Conservation (phyloP, 2,113 vertebrate species). For the Anhinga anhinga region DNA sequence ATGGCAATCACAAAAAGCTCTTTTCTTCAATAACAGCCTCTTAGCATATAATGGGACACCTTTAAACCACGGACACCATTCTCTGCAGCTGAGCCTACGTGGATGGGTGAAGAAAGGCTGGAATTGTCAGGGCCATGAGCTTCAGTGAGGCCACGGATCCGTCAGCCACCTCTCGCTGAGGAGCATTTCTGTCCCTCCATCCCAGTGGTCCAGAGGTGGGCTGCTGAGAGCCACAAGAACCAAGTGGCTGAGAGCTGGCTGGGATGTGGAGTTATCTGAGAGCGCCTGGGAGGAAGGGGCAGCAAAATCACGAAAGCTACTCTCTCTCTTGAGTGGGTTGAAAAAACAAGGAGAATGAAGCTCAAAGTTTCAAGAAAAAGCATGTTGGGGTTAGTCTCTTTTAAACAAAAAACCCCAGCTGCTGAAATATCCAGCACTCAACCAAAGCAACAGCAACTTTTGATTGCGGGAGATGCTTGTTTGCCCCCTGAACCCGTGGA, state of each 20-base stretch:
- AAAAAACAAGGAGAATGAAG: neutral
- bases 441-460: neutral
- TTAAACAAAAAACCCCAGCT: neutral
- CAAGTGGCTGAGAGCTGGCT: neutral
- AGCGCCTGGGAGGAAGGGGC: neutral
- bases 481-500: neutral
- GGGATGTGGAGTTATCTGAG: neutral
- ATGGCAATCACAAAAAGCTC: neutral
- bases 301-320: neutral
- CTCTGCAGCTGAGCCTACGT: neutral
- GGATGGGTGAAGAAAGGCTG: neutral
- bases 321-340: neutral
- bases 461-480: no score
- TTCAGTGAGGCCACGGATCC: neutral
- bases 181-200: neutral
- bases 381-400: neutral
- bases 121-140: neutral
- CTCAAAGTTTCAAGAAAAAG: neutral
- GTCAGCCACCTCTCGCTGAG: neutral
- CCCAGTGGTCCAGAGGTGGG: neutral
- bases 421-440: neutral
- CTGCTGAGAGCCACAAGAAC: neutral
- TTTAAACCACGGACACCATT: neutral
- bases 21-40: neutral
- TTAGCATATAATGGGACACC: neutral